A percentile compares a stretch with the other conserved stretches of the same genome.
Conservation (phyloP, 2,888 invertebrate genomes). For the Drymonia ruficornis region DNA sequence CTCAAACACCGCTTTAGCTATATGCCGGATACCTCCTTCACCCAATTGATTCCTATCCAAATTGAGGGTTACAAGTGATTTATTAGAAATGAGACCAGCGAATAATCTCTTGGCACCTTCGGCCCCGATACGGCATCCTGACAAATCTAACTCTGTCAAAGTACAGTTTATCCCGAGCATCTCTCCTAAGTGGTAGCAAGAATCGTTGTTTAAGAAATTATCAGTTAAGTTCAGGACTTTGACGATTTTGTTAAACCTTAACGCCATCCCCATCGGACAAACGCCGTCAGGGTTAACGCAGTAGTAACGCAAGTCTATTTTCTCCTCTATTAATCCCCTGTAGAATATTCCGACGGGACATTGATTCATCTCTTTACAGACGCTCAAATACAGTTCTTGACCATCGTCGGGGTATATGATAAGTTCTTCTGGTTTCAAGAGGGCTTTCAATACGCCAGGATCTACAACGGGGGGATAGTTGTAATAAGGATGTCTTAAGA, state of each 20-base stretch:
- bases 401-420: conserved; percentile 50
- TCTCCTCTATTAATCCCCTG: conserved; percentile 39
- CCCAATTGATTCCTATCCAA: conserved; percentile 45
- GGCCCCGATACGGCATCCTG: conserved; percentile 46
- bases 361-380: conserved; percentile 48
- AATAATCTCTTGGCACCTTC: conserved; percentile 39
- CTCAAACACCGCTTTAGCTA: conserved; percentile 34
- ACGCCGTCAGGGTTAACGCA: conserved; percentile 43
- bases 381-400: conserved; percentile 51
- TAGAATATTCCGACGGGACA: conserved; percentile 46
- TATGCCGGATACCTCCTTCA: conserved; percentile 41
- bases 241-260: conserved; percentile 43
- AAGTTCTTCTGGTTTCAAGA: background rate
- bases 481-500: conserved; percentile 3
- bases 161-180: conserved; percentile 42
- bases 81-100: conserved; percentile 23
- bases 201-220: conserved; percentile 47
- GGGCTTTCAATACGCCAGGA: conserved; percentile 5
- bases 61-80: conserved; percentile 37
- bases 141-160: conserved; percentile 45
- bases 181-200: conserved; percentile 54
- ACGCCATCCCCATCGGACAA: conserved; percentile 47
- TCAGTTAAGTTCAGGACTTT: conserved; percentile 47
- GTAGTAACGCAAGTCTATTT: conserved; percentile 49
- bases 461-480: background rate